Evolutionary conservation across 2,113 vertebrate species (phyloP).

Genomic region (Callorhinus ursinus): DNA sequence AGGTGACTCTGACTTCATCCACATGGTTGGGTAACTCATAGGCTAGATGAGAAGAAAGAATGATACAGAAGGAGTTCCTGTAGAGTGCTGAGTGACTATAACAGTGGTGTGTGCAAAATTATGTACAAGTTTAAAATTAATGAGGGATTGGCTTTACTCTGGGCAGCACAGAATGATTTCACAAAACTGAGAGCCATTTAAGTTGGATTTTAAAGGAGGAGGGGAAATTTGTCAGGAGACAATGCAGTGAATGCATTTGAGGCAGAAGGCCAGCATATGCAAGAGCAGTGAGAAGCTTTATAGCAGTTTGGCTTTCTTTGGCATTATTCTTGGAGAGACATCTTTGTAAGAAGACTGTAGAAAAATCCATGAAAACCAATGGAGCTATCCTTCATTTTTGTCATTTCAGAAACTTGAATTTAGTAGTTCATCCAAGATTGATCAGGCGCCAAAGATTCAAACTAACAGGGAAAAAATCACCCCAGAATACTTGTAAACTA

Average conservation of each 20-base stretch:
- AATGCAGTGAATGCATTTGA: neutral
- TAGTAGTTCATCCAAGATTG: neutral
- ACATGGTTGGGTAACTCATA: neutral
- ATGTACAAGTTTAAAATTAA: neutral
- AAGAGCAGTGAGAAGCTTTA: neutral
- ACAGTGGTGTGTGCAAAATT: neutral
- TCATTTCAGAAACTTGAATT: neutral
- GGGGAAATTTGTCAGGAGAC: neutral
- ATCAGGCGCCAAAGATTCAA: neutral
- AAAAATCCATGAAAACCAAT: neutral
- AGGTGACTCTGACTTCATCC: neutral
- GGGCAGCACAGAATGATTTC: neutral
- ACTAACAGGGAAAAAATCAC: neutral
- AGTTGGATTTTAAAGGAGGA: neutral
- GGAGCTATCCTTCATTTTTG: neutral
- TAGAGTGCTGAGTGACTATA: neutral
- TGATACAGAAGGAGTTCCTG: neutral
- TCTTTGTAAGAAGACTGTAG: neutral
- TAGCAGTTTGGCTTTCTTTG: neutral
- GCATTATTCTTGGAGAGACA: neutral
- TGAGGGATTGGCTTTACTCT: neutral
- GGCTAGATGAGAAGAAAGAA: neutral
- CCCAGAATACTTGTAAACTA: neutral
- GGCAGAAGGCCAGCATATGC: neutral
- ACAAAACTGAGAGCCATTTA: neutral